Evolutionary conservation across 92 coral and sea anemone genomes (phyloP).

Genomic region (Bergia sp.): DNA sequence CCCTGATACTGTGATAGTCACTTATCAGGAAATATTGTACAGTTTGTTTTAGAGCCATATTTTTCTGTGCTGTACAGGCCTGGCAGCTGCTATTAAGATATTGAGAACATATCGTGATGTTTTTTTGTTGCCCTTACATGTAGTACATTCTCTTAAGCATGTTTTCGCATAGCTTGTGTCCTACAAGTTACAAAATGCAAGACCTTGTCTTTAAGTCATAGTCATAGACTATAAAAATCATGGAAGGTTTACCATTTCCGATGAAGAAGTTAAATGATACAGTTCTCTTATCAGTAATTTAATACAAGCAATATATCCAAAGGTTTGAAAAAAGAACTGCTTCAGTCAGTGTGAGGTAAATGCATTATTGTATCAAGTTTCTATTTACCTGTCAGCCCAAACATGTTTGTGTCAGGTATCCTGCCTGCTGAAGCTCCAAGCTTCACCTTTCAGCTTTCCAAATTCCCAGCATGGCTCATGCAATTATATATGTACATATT

Average conservation of each 20-base stretch:
- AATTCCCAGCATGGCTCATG: slow-evolving; percentile 25
- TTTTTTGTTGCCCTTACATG: no score
- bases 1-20: not conserved
- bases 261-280: not conserved
- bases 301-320: not conserved
- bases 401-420: slow-evolving; percentile 13
- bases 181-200: no score
- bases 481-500: not conserved
- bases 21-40: not conserved
- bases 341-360: slow-evolving; percentile 3
- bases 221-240: not conserved
- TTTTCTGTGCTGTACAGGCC: not conserved
- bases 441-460: slow-evolving; percentile 14
- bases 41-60: not conserved
- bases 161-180: not conserved
- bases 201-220: not conserved
- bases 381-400: not conserved
- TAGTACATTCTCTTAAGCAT: no score
- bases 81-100: no score
- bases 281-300: not conserved
- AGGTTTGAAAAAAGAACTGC: not conserved
- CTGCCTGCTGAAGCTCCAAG: not conserved
- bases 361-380: slow-evolving; percentile 18
- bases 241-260: not conserved
- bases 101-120: no score